A percentile compares a stretch with the other conserved stretches of the same genome.
Evolutionary conservation across 2,797 vertebrate species (phyloP).

Genomic region (Halcyon chelicuti): DNA sequence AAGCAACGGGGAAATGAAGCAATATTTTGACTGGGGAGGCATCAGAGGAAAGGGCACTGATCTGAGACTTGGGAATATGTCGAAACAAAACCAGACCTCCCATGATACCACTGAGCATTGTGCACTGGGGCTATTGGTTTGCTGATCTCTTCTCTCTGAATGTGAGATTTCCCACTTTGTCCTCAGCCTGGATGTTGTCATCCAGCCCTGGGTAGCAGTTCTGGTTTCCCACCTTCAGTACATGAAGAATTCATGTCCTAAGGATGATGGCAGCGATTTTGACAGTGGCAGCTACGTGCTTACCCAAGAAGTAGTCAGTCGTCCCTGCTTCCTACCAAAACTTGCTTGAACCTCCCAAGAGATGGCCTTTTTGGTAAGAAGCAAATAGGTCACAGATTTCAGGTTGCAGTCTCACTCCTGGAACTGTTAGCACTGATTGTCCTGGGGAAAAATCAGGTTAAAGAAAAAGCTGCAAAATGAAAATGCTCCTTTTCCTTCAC

Average conservation of each 20-base stretch:
- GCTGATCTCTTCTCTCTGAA: neutral
- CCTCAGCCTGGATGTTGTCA: neutral
- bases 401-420: slow-evolving; percentile 85
- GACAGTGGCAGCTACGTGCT: neutral
- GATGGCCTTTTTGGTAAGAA: slow-evolving; percentile 70
- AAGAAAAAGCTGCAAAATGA: slow-evolving; percentile 15
- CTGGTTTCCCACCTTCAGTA: neutral
- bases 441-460: slow-evolving; percentile 72
- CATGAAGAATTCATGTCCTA: neutral
- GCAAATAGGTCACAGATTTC: slow-evolving; percentile 87
- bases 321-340: slow-evolving; percentile 69
- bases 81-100: neutral
- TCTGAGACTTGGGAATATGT: neutral
- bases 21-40: slow-evolving; percentile 11
- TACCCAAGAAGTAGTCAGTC: neutral
- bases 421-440: slow-evolving; percentile 88
- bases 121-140: neutral
- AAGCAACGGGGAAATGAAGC: slow-evolving; percentile 20
- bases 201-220: neutral
- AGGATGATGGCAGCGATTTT: neutral
- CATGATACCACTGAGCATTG: neutral
- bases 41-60: neutral
- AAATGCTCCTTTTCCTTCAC: neutral
- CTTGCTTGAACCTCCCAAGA: slow-evolving; percentile 58
- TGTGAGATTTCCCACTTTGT: neutral